These are phyloP conservation scores for Matsumyia berberina DNA, from an alignment of 2,888 invertebrate species.

Conservation along the genomic window DNA sequence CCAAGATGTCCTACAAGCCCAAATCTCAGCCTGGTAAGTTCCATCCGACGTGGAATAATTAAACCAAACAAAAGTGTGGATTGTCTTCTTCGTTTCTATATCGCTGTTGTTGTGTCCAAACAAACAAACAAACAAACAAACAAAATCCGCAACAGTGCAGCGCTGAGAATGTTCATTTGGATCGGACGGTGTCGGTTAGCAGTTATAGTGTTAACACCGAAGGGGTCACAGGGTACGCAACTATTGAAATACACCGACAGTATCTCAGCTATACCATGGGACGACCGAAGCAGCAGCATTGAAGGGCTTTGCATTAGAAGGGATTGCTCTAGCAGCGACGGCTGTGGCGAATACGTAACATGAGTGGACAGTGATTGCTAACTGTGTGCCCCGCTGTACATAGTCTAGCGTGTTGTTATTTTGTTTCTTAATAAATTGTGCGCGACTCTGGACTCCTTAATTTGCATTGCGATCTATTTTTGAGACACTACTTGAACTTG, in stretches of 20 bases:
- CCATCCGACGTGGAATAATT: conserved; percentile 68
- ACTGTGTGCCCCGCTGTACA: not conserved
- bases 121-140: conserved; percentile 16
- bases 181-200: conserved; percentile 61
- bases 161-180: conserved; percentile 69
- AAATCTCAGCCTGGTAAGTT: conserved; percentile 66
- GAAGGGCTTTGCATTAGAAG: not conserved
- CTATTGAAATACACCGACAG: conserved; percentile 62
- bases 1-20: conserved; percentile 44
- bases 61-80: conserved; percentile 50
- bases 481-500: conserved; percentile 31
- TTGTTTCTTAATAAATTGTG: conserved; percentile 6
- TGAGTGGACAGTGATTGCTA: conserved; percentile 17
- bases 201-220: conserved; percentile 50
- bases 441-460: conserved; percentile 2
- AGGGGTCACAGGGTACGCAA: conserved; percentile 34
- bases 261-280: conserved; percentile 67
- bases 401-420: not conserved
- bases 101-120: conserved; percentile 8
- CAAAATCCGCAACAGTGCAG: conserved; percentile 54
- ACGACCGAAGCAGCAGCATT: not conserved
- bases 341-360: conserved; percentile 65
- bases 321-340: not conserved
- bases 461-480: conserved; percentile 12
- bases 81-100: conserved; percentile 51